Evolutionary conservation across 23 tunicate species (phyloP).

Genomic region (Clavelina lepadiformis): DNA sequence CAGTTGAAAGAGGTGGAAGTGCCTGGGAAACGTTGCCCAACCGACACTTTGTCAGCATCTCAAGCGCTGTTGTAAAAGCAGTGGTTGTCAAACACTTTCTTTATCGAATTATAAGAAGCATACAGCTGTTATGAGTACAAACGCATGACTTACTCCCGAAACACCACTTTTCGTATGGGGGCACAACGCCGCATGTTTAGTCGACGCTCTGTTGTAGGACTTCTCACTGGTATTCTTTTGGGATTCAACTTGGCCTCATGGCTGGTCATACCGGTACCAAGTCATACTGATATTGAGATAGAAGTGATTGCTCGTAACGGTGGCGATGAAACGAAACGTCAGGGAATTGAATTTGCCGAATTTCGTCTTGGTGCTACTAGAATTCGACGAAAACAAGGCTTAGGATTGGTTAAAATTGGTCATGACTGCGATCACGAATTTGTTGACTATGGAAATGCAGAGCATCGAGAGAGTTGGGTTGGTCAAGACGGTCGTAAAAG

Average conservation of each 20-base stretch:
- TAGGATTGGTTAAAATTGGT: conserved; percentile 4
- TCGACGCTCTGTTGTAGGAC: conserved; percentile 37
- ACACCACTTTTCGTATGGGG: conserved; percentile 20
- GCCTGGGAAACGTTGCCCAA: too few species aligned
- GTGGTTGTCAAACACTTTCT: too few species aligned
- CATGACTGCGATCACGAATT: conserved; percentile 51
- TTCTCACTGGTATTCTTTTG: conserved; percentile 26
- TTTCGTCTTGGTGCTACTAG: conserved; percentile 45
- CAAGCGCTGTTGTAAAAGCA: too few species aligned
- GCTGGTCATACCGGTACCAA: conserved; percentile 43
- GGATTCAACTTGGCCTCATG: conserved; percentile 64
- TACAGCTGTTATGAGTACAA: too few species aligned
- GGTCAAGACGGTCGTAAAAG: neutral
- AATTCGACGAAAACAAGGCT: conserved; percentile 8
- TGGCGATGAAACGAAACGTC: conserved; percentile 10
- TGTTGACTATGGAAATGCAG: conserved; percentile 17
- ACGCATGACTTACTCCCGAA: too few species aligned
- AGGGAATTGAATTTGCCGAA: conserved; percentile 19
- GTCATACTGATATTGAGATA: conserved; percentile 48
- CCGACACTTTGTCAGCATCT: too few species aligned
- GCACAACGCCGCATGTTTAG: conserved; percentile 42
- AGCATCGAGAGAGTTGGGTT: neutral
- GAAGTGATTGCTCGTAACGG: conserved; percentile 29
- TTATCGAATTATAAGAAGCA: too few species aligned
- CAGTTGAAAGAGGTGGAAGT: too few species aligned